These are phyloP conservation scores for Pasiphila rectangulata DNA, from an alignment of 2,888 invertebrate genomes.

Conservation along the genomic window DNA sequence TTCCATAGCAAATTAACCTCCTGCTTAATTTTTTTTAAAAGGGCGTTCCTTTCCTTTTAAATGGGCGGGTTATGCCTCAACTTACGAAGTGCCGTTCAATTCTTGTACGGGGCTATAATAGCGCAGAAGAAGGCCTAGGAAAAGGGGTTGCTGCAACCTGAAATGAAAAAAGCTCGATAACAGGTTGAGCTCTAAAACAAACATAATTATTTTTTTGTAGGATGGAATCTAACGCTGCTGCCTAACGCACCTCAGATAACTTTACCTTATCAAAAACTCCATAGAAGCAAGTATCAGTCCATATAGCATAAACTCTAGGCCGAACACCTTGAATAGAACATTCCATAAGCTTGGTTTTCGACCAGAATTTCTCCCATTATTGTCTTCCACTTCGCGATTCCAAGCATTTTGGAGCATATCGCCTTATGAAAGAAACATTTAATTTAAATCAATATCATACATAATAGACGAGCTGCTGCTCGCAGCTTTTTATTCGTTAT, in stretches of 20 bases:
- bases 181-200: neutral
- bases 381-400: constrained; percentile 78
- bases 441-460: no score
- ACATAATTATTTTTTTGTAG: neutral
- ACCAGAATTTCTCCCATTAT: constrained; percentile 34
- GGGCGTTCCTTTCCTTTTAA: constrained; percentile 36
- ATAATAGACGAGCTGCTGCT: no score
- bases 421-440: constrained; percentile 62
- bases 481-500: no score
- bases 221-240: neutral
- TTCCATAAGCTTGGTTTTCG: constrained; percentile 81
- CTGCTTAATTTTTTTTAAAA: neutral
- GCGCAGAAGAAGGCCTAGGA: constrained; percentile 81
- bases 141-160: constrained; percentile 84
- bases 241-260: no score
- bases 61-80: constrained; percentile 74
- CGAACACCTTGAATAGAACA: constrained; percentile 82
- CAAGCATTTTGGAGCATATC: constrained; percentile 83
- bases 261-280: constrained; percentile 83
- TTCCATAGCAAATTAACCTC: neutral
- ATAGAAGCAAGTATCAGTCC: constrained; percentile 83
- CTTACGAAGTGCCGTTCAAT: constrained; percentile 52
- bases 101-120: constrained; percentile 75
- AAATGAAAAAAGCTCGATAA: constrained; percentile 7
- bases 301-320: constrained; percentile 81